A percentile compares a stretch with the other conserved stretches of the same genome.
These are phyloP conservation scores for Uropetala carovei DNA, from an alignment of 2,888 invertebrate species.

Conservation along the genomic window DNA sequence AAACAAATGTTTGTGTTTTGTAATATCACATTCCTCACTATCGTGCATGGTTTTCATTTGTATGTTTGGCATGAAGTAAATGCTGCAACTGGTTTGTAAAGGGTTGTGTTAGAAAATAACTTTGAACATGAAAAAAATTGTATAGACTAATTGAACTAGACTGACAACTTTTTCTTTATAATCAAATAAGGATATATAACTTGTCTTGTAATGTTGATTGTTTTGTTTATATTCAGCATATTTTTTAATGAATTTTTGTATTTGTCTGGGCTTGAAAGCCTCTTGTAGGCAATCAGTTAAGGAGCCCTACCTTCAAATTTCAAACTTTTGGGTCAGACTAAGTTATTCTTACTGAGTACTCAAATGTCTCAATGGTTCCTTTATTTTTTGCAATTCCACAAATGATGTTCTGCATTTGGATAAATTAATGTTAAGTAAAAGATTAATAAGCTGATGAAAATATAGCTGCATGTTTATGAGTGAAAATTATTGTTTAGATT, in stretches of 20 bases:
- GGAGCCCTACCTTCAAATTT: background rate
- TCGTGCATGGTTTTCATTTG: background rate
- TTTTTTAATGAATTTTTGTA: background rate
- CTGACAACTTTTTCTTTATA: background rate
- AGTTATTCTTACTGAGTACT: background rate
- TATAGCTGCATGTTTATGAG: background rate
- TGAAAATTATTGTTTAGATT: background rate
- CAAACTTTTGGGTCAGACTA: background rate
- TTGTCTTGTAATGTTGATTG: background rate
- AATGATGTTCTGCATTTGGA: background rate
- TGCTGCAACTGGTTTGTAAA: background rate
- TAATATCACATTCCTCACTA: slow-evolving; percentile 20
- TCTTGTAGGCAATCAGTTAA: background rate
- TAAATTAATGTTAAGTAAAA: background rate
- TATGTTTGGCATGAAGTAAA: background rate
- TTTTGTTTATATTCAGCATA: background rate
- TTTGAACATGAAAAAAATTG: background rate
- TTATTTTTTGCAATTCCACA: background rate
- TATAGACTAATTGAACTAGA: background rate
- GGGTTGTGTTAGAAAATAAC: background rate
- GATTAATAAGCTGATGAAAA: background rate
- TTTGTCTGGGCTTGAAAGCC: background rate
- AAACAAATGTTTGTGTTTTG: background rate
- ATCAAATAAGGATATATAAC: background rate
- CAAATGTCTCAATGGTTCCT: background rate